These are phyloP conservation scores for Apis laboriosa DNA, from an alignment of 1,140 invertebrate genomes.

Conservation along the genomic window DNA sequence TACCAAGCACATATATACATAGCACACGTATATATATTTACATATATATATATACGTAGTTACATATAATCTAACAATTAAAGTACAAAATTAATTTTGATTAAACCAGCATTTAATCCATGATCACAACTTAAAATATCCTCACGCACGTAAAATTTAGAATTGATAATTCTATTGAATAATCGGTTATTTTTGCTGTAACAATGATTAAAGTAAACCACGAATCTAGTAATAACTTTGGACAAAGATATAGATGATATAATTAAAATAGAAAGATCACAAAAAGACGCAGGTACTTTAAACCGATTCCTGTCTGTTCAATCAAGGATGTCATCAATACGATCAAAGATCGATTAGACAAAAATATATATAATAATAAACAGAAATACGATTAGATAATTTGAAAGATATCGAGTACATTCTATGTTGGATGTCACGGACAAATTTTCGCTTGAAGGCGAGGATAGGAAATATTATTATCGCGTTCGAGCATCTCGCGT, in stretches of 20 bases:
- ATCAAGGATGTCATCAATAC: neutral
- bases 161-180: too few relatives aligned
- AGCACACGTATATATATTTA: neutral
- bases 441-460: neutral
- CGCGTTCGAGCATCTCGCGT: neutral
- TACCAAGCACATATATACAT: neutral
- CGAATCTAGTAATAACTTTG: neutral
- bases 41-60: neutral
- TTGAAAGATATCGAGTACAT: neutral
- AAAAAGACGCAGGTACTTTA: slow-evolving; percentile 25
- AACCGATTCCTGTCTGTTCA: neutral
- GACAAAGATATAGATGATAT: slow-evolving; percentile 32
- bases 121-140: neutral
- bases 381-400: neutral
- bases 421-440: neutral
- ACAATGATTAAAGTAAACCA: neutral
- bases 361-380: slow-evolving; percentile 5
- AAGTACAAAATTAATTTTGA: too few relatives aligned
- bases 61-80: neutral
- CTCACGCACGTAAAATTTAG: neutral
- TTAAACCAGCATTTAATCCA: neutral
- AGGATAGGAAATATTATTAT: neutral
- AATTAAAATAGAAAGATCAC: slow-evolving; percentile 34
- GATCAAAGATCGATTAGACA: neutral
- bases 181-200: neutral